Evolutionary conservation across 1,140 invertebrate species (phyloP), one percentile per base, ranked within the genome.

Genomic region (Drosophila nigrodunni): DNA sequence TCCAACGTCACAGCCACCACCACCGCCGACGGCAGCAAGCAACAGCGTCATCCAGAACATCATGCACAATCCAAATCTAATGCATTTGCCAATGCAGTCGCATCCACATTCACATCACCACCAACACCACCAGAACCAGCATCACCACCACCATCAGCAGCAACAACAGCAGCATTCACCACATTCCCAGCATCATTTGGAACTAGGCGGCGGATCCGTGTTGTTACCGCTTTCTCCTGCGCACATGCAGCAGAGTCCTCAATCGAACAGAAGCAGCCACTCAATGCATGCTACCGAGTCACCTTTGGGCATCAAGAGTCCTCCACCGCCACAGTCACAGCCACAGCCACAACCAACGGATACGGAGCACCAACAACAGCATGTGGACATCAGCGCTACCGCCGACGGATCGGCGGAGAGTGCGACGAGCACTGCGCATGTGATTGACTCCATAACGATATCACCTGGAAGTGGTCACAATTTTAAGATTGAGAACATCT

Each of bases 401-500:
- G 70, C 78, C 11, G 78, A 70, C 30, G 78, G 76, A n/a, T 58
- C 68, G 11, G 46, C 85, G 7, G 85, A 89, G 21, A 82, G 74
- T 41, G 37, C 75, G 5, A 44, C 37, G 10, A 41, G 74, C 11
- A 64, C 75, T 2, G 78, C 82, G n/a, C 90, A 91, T 50, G 90
- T 92, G n/a, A 92, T 92, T 37, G 80, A 91, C 67, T 91, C 91
- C 34, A 92, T 92, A 65, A 92, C 91, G 55, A 92, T 92, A 82
- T 92, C 91, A 25, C 87, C 91, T 7, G 81, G 68, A 58, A 90
- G 69, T 49, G 78, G 87, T 35, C 90, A 91, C 54, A 88, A 78
- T 61, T 92, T 92, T 41, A 92, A 92, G 74, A 92, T 92, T 61
- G 91, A 92, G 72, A 82, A 90, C 58, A 91, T 92, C 66, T 92